Base-by-base conservation (phyloP, 2,888 invertebrate genomes). In the Lymantria dispar region DNA sequence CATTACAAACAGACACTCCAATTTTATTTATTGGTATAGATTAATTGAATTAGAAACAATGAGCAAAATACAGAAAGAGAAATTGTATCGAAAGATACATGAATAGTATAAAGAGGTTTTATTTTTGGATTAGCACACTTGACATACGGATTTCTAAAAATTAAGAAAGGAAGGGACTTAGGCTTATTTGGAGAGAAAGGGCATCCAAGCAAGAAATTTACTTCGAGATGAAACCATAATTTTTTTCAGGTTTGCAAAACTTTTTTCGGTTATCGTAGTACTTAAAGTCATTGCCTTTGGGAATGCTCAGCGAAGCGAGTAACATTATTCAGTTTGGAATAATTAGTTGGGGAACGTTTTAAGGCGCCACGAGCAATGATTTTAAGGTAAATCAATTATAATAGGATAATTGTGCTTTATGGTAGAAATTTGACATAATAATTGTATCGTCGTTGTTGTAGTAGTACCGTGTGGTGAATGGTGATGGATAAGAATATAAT, bases 141-240 rank as follows among this genome's bases (percentile, higher is more conserved):
- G 8, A 7, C 22, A 10, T 33, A 33, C 33, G 33, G 38, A 12
- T 10, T n/a, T n/a, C 38, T 12, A 12, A 59, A 58, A 59, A 55
- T 45, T 50, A 51, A 58, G 44, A 38, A 52, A 47, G 43, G 15
- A 43, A 53, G 54, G 37, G 30, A 51, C 51, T 52, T 52, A 29
- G 48, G 51, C 48, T 56, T 56, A 45, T 62, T 61, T 44, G 53
- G 47, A 55, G 60, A 53, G 53, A 48, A 42, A 42, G 54, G 45
- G 56, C 68, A 52, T 45, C 52, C 60, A 58, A 64, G 63, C 68
- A 63, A 53, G 60, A 64, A 70, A 72, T 62, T 66, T 64, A 60
- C 59, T 69, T 55, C 53, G 46, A 50, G 43, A 45, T 43, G 50
- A 51, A 50, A 52, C 40, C 52, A 61, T 67, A 54, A 58, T 59